A percentile compares a stretch with the other conserved stretches of the same genome.
Evolutionary conservation across 1,140 invertebrate genomes (phyloP).

Genomic region (Brachionus angularis): DNA sequence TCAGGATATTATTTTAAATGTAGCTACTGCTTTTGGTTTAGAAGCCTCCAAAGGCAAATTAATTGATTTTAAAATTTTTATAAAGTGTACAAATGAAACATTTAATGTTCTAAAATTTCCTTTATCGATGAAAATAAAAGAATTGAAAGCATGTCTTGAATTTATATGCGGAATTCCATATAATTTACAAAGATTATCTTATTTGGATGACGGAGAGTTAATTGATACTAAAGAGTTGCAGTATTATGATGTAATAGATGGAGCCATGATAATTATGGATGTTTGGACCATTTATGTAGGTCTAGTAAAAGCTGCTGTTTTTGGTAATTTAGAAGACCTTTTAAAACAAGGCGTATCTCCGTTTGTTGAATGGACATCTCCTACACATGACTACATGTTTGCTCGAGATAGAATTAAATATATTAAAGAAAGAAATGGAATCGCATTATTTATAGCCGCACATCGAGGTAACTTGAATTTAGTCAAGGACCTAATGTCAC

Average conservation of each 20-base stretch:
- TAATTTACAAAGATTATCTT: conserved; percentile 34
- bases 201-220: conserved; percentile 36
- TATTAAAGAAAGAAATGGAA: conserved; percentile 38
- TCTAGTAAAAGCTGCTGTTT: not conserved
- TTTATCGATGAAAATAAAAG: conserved; percentile 22
- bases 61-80: conserved; percentile 28
- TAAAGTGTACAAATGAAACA: conserved; percentile 35
- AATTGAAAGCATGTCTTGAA: conserved; percentile 33
- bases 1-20: conserved; percentile 33
- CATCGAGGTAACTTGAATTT: conserved; percentile 27
- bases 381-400: conserved; percentile 44
- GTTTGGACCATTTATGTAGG: conserved; percentile 30
- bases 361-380: conserved; percentile 32
- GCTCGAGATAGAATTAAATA: conserved; percentile 17
- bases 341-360: conserved; percentile 18
- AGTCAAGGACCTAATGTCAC: conserved; percentile 4
- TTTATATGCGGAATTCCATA: conserved; percentile 40
- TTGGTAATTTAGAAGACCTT: conserved; percentile 8
- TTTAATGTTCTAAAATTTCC: conserved; percentile 43
- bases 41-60: conserved; percentile 5
- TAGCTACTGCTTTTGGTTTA: conserved; percentile 36
- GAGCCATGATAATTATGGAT: conserved; percentile 25
- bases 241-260: conserved; percentile 37
- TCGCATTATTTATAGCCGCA: conserved; percentile 29
- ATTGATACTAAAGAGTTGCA: conserved; percentile 25